phyloP scores from a whole-genome alignment of 2,888 invertebrate species.

The Drosophila monieri region DNA sequence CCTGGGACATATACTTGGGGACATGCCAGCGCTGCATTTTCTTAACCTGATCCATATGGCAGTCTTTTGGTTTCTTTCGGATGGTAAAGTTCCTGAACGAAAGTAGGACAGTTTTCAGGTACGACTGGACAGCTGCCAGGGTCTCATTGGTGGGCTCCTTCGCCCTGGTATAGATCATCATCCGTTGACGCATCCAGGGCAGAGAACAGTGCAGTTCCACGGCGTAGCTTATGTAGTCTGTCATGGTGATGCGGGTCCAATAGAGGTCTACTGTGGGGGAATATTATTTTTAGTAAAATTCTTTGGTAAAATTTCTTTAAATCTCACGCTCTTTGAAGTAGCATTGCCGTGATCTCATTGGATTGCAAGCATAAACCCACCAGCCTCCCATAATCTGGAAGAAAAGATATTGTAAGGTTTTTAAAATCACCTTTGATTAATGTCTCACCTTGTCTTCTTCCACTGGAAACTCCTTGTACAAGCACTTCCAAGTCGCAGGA shows the following conservation, averaged over 20 bases:
- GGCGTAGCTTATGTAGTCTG: conserved; percentile 48
- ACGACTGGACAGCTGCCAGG: conserved; percentile 28
- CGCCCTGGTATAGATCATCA: conserved; percentile 46
- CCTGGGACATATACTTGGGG: conserved; percentile 48
- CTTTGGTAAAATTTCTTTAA: background rate
- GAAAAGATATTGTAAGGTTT: conserved; percentile 3
- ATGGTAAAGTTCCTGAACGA: conserved; percentile 16
- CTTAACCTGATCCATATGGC: conserved; percentile 3
- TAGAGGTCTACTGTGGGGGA: conserved; percentile 49
- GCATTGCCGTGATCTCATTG: conserved; percentile 26
- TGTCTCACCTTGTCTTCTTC: conserved; percentile 43
- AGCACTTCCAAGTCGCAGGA: conserved; percentile 53
- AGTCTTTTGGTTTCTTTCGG: conserved; percentile 4
- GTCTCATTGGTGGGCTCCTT: conserved; percentile 14
- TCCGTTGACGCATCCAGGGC: conserved; percentile 62
- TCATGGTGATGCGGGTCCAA: conserved; percentile 58
- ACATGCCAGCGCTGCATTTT: conserved; percentile 53
- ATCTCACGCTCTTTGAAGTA: conserved; percentile 46
- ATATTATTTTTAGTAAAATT: background rate
- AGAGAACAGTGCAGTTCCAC: conserved; percentile 55
- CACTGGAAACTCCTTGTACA: conserved; percentile 56
- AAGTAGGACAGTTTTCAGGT: conserved; percentile 41
- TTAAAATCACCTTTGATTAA: conserved; percentile 4
- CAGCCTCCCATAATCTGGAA: conserved; percentile 53
- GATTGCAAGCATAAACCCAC: conserved; percentile 55